A percentile compares a stretch with the other conserved stretches of the same genome.
These are phyloP conservation scores for Dermolepida albohirtum DNA, from an alignment of 2,888 invertebrate genomes.

Conservation along the genomic window DNA sequence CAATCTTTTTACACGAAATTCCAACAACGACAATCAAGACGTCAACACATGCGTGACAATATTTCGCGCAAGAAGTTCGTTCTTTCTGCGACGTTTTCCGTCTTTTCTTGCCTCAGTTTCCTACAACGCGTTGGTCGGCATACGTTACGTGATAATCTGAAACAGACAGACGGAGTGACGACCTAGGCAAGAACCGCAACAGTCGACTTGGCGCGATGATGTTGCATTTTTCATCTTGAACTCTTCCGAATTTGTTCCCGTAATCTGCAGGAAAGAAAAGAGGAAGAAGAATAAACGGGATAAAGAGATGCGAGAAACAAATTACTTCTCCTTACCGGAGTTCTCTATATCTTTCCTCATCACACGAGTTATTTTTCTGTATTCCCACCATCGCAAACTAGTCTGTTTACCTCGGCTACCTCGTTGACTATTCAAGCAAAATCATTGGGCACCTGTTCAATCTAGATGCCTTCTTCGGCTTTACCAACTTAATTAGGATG, in stretches of 20 bases:
- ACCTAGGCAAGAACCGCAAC: slow-evolving; percentile 12
- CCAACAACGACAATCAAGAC: slow-evolving; percentile 44
- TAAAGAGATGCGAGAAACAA: not conserved
- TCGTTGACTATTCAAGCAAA: slow-evolving; percentile 43
- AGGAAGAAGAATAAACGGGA: not conserved
- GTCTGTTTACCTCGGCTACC: slow-evolving; percentile 27
- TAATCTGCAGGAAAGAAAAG: slow-evolving; percentile 16
- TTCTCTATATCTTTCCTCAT: slow-evolving; percentile 30
- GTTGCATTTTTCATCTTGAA: slow-evolving; percentile 32
- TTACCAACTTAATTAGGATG: slow-evolving; percentile 40
- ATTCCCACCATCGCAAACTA: not conserved
- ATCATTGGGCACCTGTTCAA: slow-evolving; percentile 47
- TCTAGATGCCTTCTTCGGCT: slow-evolving; percentile 32
- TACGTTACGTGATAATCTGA: slow-evolving; percentile 35
- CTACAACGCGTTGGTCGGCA: slow-evolving; percentile 18
- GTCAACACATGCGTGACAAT: slow-evolving; percentile 50
- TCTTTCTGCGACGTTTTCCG: slow-evolving; percentile 31
- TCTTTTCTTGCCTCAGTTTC: slow-evolving; percentile 3
- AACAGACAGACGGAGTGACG: slow-evolving; percentile 20
- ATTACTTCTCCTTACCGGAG: slow-evolving; percentile 15
- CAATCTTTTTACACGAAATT: slow-evolving; percentile 34
- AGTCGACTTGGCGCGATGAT: slow-evolving; percentile 28
- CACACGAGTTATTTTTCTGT: not conserved
- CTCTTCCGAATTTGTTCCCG: slow-evolving; percentile 12
- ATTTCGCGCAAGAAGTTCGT: slow-evolving; percentile 51